Evolutionary conservation across 2,888 invertebrate genomes (phyloP), one percentile per base, ranked within the genome.

Genomic region (Drosophila neonasuta): DNA sequence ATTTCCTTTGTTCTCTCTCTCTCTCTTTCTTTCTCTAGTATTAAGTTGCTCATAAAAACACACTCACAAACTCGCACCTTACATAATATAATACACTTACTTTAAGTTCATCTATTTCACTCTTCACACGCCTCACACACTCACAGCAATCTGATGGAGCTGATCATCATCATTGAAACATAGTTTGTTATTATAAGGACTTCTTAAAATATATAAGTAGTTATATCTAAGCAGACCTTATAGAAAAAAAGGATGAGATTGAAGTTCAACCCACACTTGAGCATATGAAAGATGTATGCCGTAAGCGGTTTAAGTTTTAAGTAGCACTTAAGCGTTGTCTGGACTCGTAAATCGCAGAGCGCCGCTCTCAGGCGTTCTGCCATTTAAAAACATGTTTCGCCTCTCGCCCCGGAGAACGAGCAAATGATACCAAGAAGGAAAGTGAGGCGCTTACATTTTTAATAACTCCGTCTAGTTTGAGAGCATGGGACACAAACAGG

Each of bases 151-250:
- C 71, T 76, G 65, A 77, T 75, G 68, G 80, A 88, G 78, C 77
- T 88, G 71, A 74, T 88, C 69, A 89, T 89, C 77, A 89, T 89
- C 68, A 85, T 89, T 77, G 89, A 88, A 80, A 79, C 85, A 61
- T 89, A 89, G 86, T 80, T 69, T 67, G 62, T 73, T 82, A 74
- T 84, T 71, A 70, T 70, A 81, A 57, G 63, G 9, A 30, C 20
- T 20, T 48, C 11, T 62, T 54, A 54, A 48, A 41, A 50, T 34
- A 46, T 11, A 13, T 54, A 29, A 10, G 29, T 60, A 42, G 45
- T 60, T 57, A 64, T 66, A 73, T 76, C 72, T 80, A 81, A 87
- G 71, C 73, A 79, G 63, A 11, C 15, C 54, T 44, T 68, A 52
- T 46, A 58, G 5, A 24, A 24, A 24, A 60, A 61, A 45, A 50